A percentile compares a stretch with the other conserved stretches of the same genome.
phyloP scores from a whole-genome alignment of 2,113 vertebrate genomes.

The Centrocercus urophasianus region DNA sequence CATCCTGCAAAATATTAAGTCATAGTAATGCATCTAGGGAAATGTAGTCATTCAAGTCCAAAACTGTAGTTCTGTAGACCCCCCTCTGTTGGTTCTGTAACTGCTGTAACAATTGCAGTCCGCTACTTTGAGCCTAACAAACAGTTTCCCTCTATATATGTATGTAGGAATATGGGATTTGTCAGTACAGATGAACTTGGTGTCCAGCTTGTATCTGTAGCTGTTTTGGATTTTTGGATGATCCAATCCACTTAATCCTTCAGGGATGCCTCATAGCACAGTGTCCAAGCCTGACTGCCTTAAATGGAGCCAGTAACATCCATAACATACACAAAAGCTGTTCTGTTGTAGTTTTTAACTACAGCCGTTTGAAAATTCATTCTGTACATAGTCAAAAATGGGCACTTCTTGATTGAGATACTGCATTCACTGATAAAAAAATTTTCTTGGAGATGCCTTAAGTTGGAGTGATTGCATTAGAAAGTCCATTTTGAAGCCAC shows the following conservation, averaged over 20 bases:
- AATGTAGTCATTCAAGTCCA: not conserved
- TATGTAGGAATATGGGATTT: not conserved
- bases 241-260: not conserved
- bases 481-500: not conserved
- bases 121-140: not conserved
- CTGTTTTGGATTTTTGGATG: not conserved
- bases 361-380: not conserved
- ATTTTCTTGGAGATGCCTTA: not conserved
- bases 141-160: not conserved
- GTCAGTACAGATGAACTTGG: rapidly evolving
- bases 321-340: not conserved
- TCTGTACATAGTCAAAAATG: not conserved
- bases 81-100: not conserved
- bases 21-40: not conserved
- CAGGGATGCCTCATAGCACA: not conserved
- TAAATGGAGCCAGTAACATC: not conserved
- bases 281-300: not conserved
- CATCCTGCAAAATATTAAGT: not conserved
- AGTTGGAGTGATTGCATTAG: not conserved
- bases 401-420: not conserved
- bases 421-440: not conserved
- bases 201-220: not conserved
- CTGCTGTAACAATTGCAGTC: not conserved
- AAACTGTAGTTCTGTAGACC: not conserved
- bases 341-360: not conserved